Evolutionary conservation across 2,888 invertebrate genomes (phyloP), one percentile per base, ranked within the genome.

Genomic region (Patella depressa): DNA sequence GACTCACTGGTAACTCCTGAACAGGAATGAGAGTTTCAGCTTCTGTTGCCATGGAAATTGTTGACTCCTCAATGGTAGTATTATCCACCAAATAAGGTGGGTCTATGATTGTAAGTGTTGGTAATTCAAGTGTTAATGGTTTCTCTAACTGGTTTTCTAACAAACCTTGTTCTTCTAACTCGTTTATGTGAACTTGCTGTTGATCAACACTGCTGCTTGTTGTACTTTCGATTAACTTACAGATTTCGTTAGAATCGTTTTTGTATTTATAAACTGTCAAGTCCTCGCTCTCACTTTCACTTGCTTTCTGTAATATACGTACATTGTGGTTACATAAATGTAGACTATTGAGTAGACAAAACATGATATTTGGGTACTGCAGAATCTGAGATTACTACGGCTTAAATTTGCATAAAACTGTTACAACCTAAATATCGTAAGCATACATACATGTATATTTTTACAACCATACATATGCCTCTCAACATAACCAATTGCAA

Each of bases 121-220:
- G 19, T 14, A 65, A 14, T 24, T 65, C 11, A 11, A 65, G 65
- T 65, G 45, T 45, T 45, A 45, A 45, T 45, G 45, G 45, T 45
- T 45, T 45, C 45, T 45, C 45, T 45, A 45, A 45, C 45, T 45
- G 45, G 45, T 45, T 45, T 65, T 24, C 65, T 65, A 65, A 24
- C 24, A 65, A 65, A 65, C 19, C 24, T 65, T 65, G 65, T 24
- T 65, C 24, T 24, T 14, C 14, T 24, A 65, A 65, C 12, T 65
- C 24, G 24, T 65, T 24, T 19, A 12, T 19, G 24, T 19, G 19
- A 65, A 24, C 24, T 65, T 65, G 65, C 11, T 19, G 24, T 24
- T 65, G 19, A 19, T 65, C 65, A 65, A 65, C 65, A 65, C 65
- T 65, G 24, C 65, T 65, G 24, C 65, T 24, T 65, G 45, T 45